Evolutionary conservation across 2,888 invertebrate species (phyloP).

Genomic region (Limnephilus marmoratus): DNA sequence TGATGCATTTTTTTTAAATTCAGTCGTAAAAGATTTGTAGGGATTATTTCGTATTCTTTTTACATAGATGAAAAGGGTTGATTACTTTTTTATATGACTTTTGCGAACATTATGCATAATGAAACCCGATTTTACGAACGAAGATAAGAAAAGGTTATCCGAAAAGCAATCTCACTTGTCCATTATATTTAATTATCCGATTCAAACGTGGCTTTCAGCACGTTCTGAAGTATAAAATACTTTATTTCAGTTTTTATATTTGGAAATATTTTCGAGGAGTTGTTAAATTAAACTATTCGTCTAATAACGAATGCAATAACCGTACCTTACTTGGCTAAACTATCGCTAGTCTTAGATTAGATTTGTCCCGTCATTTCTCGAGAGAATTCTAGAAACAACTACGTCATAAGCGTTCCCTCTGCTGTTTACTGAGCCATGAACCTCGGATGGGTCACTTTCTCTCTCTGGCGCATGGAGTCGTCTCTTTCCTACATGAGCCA

Average conservation of each 20-base stretch:
- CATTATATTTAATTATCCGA: conserved; percentile 42
- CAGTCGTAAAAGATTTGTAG: conserved; percentile 47
- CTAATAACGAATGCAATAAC: conserved; percentile 13
- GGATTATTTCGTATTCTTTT: conserved; percentile 60
- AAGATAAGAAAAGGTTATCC: conserved; percentile 57
- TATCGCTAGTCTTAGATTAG: conserved; percentile 50
- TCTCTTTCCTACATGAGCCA: conserved; percentile 27
- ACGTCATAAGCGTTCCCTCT: conserved; percentile 51
- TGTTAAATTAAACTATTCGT: conserved; percentile 29
- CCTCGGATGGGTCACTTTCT: conserved; percentile 18
- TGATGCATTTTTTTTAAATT: conserved; percentile 56
- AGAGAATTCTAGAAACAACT: conserved; percentile 49
- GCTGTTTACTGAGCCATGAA: conserved; percentile 45
- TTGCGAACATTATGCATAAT: conserved; percentile 57
- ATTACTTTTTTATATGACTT: conserved; percentile 57
- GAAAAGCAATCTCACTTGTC: conserved; percentile 44
- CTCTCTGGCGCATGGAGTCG: background rate
- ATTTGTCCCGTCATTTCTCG: conserved; percentile 54
- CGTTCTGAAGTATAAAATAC: conserved; percentile 16
- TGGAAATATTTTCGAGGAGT: conserved; percentile 24
- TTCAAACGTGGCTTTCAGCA: conserved; percentile 49
- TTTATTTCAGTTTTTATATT: conserved; percentile 21
- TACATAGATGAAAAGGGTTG: conserved; percentile 56
- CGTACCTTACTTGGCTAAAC: conserved; percentile 42
- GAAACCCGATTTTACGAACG: conserved; percentile 50